Percentiles rank a stretch among this genome's conserved stretches.
phyloP scores from a whole-genome alignment of 2,113 vertebrate genomes.

The Crotophaga sulcirostris region DNA sequence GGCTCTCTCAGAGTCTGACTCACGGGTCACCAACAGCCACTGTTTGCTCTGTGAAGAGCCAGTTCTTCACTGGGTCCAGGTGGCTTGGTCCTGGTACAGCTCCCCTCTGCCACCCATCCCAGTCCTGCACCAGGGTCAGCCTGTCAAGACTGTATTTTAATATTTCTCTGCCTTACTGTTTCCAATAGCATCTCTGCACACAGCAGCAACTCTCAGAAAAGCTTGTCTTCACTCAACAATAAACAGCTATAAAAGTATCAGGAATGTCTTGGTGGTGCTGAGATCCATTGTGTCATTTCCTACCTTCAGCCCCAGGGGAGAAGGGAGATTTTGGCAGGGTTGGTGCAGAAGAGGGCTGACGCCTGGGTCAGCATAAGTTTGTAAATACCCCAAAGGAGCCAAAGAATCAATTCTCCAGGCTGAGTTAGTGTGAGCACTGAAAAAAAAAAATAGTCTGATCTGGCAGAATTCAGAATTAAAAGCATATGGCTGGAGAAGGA shows the following conservation, averaged over 20 bases:
- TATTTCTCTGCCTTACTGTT: background rate
- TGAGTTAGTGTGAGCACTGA: background rate
- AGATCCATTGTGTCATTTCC: background rate
- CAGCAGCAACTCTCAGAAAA: fast-evolving
- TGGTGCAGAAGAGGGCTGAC: background rate
- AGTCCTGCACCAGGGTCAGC: fast-evolving
- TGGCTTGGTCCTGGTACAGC: fast-evolving
- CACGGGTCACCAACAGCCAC: fast-evolving
- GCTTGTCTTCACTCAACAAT: background rate
- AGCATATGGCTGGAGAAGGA: background rate
- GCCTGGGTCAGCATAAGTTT: background rate
- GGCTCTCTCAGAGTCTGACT: background rate
- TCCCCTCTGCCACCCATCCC: background rate
- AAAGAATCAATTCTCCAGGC: background rate
- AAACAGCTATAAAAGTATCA: background rate
- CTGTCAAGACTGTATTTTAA: background rate
- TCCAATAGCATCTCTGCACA: background rate
- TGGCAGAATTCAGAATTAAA: background rate
- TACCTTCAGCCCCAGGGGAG: background rate
- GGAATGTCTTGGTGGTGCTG: fast-evolving
- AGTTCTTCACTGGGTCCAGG: background rate
- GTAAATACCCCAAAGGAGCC: background rate
- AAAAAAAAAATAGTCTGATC: background rate
- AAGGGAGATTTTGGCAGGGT: background rate
- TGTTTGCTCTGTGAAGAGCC: background rate